Conservation (phyloP, 2,797 vertebrate species). For the Coccyzus lansbergi region DNA sequence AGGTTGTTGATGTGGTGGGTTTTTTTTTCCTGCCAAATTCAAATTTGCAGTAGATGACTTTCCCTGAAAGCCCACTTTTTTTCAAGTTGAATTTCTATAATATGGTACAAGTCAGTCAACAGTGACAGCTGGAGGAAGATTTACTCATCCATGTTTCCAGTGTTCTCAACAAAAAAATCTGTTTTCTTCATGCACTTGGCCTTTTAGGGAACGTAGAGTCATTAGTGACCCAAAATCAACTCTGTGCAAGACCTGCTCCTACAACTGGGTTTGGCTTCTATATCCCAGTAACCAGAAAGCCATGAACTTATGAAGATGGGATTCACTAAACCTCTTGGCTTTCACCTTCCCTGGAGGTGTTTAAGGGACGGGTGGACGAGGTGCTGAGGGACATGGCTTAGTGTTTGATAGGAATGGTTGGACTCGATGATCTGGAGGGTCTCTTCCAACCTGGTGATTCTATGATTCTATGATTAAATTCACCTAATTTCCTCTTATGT, state of each 20-base stretch:
- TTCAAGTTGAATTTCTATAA: background rate
- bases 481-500: background rate
- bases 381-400: too few relatives aligned
- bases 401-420: too few relatives aligned
- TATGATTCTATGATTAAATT: too few relatives aligned
- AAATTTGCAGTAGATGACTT: background rate
- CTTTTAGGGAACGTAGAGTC: background rate
- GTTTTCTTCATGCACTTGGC: background rate
- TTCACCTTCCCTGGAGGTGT: too few relatives aligned
- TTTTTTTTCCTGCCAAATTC: background rate
- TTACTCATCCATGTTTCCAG: background rate
- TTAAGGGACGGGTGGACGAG: too few relatives aligned
- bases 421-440: too few relatives aligned
- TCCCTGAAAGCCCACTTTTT: background rate
- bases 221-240: background rate
- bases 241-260: background rate
- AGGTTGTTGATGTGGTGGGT: background rate
- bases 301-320: background rate
- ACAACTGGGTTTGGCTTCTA: background rate
- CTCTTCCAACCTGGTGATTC: too few relatives aligned
- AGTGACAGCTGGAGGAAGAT: background rate
- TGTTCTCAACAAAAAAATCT: background rate
- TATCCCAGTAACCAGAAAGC: background rate
- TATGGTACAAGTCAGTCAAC: background rate
- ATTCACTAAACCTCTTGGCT: background rate